Base-by-base conservation (phyloP, 2,888 invertebrate genomes). In the Caenorhabditis plicata region DNA sequence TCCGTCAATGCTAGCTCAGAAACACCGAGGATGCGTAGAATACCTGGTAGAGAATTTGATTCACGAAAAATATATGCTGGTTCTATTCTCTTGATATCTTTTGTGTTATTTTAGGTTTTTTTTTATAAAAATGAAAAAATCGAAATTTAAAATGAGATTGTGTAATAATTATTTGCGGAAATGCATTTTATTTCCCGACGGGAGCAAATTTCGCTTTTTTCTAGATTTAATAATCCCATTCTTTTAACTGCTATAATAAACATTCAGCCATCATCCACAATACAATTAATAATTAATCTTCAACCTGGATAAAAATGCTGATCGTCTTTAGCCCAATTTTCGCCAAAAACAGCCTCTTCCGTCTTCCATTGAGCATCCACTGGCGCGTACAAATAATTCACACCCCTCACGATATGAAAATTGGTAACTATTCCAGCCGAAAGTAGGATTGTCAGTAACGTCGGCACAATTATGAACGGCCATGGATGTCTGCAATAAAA, bases 351-450 rank as follows among this genome's bases (percentile, higher is more conserved):
- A 5, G 58, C 65, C 27, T 77, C 75, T 55, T 77, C 77, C 0
- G 27, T 17, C 33, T 74, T 77, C 75, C 75, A 77, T 25, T 52
- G 49, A 1, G 77, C 74, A 35, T 75, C 62, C 26, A 74, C 43
- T 15, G 77, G 75, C 15, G 77, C 64, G 45, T 77, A 77, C 5
- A 77, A 55, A 27, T 58, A 76, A 39, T 75, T 55, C 38, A 68
- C 68, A 19, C 68, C 68, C 7, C 68, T 60, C 7, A 68, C 68
- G 11, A 69, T 66, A 48, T 47, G 40, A 38, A 76, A 77, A 33
- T 74, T 66, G 3, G 60, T 33, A 20, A 71, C 40, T 2, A 74
- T 68, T 3, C 75, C 72, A 9, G 62, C 58, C 5, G 74, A 71
- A 11, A 73, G 46, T 7, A 48, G 23, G 20, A 63, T 51, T 3